Evolutionary conservation across 1,140 invertebrate species (phyloP), one percentile per base, ranked within the genome.

Genomic region (Calliopsis andreniformis): DNA sequence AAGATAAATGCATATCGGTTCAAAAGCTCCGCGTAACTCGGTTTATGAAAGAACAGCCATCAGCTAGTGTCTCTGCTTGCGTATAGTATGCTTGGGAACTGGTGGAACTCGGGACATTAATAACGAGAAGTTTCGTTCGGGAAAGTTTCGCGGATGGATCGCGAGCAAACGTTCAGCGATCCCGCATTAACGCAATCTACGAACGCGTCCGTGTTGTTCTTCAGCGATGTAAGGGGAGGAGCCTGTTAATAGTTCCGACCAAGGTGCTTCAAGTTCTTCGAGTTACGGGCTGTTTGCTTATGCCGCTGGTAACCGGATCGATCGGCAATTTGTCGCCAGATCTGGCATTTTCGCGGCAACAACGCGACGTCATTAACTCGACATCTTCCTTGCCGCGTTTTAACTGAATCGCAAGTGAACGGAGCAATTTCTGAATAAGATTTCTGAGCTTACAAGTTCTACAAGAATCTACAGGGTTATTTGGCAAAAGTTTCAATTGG

Each of bases 141-240:
- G 45, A n/a, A 30, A 63, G 69, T 25, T 25, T 18, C 58, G 20
- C 12, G 14, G 25, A 28, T 23, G 35, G 35, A 28, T 71, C 18
- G 58, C 58, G 23, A 51, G 45, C 32, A 30, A 51, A 62, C 51
- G 43, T n/a, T 58, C 8, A 14, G 16, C 25, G 51, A 51, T 23
- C 12, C 18, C 8, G 7, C 35, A 20, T 16, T 70, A 59, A 69
- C 55, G n/a, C 42, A 25, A 23, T 18, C 25, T 51, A 42, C 69
- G 51, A 71, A 70, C 68, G 56, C 23, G 18, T 32, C 39, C 14
- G 7, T 66, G 61, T 73, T 73, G 70, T 73, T 73, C 70, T 73
- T 73, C 49, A n/a, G 8, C 10, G 28, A 32, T 53, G 28, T 55
- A 23, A 28, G 18, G 35, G 35, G n/a, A 39, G n/a, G 69, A 62